Conservation (phyloP, 2,113 vertebrate species). For the Oenanthe oenanthe region DNA sequence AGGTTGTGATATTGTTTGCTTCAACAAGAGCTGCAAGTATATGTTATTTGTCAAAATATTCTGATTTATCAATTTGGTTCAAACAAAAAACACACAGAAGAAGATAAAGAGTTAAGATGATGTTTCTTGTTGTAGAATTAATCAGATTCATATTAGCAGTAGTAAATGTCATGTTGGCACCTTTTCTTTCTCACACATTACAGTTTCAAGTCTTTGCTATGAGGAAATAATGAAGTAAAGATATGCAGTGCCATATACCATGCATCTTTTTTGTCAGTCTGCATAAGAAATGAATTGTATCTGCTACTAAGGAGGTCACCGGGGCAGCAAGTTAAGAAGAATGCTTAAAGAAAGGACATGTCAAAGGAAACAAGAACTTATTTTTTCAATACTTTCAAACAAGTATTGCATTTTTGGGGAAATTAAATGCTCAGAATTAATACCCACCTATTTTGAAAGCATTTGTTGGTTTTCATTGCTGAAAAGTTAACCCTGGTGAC, state of each 20-base stretch:
- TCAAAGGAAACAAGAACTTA: constrained; percentile 77
- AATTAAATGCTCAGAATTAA: constrained; percentile 44
- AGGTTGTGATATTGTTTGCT: constrained; percentile 41
- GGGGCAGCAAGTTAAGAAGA: constrained; percentile 77
- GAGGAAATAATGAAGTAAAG: constrained; percentile 91
- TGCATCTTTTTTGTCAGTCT: constrained; percentile 90
- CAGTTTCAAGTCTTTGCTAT: constrained; percentile 84
- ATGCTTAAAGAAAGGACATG: constrained; percentile 77
- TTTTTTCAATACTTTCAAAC: constrained; percentile 60
- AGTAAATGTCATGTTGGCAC: constrained; percentile 91
- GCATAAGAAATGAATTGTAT: constrained; percentile 93
- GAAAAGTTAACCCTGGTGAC: constrained; percentile 44
- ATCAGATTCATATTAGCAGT: constrained; percentile 92
- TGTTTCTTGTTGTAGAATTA: constrained; percentile 85
- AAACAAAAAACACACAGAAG: constrained; percentile 45
- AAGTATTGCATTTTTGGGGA: constrained; percentile 59
- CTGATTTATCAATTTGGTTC: constrained; percentile 51
- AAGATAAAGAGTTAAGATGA: constrained; percentile 82
- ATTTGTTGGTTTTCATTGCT: constrained; percentile 20
- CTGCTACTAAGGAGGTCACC: constrained; percentile 85
- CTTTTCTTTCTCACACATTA: constrained; percentile 86
- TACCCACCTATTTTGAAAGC: neutral
- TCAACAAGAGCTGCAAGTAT: constrained; percentile 22
- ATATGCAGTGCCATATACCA: constrained; percentile 93
- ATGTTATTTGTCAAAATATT: constrained; percentile 35